Evolutionary conservation across 1,140 invertebrate species (phyloP), one percentile per base, ranked within the genome.

Genomic region (Drosophila varians): DNA sequence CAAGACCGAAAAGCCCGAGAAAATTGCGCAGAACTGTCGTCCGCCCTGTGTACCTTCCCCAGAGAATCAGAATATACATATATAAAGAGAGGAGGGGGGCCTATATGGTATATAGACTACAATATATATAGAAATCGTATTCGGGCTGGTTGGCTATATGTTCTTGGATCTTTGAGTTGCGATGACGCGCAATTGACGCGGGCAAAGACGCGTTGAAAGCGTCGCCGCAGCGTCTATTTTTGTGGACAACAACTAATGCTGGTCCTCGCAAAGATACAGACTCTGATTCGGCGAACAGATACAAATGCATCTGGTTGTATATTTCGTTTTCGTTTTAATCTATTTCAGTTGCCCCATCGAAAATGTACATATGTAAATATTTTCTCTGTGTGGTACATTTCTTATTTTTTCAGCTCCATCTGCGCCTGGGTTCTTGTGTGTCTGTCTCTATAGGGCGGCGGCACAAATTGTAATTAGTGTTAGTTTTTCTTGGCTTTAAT

Each of bases 21-120:
- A 84, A 84, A 86, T 71, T 86, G 82, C 83, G 82, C 82, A 86
- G 77, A 86, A 77, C 69, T 86, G 82, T 86, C 77, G 82, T 77
- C 79, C 73, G 83, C 82, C 82, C 82, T 86, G 72, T 31, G 28
- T 48, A 11, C 5, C 8, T n/a, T n/a, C n/a, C n/a, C n/a, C n/a
- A n/a, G n/a, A n/a, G n/a, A n/a, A n/a, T n/a, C n/a, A n/a, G n/a
- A n/a, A n/a, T n/a, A n/a, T n/a, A n/a, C n/a, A n/a, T n/a, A n/a
- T n/a, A n/a, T n/a, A n/a, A n/a, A n/a, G n/a, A n/a, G n/a, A n/a
- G n/a, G n/a, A 21, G 21, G 45, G 40, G 23, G 23, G 43, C 46
- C 64, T 46, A 52, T 69, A 49, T 65, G 70, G 28, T 52, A 38
- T 16, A 38, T 38, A 38, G 9, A 31, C 9, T 11, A 7, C 1